Conservation (phyloP, 2,888 invertebrate species). For the Metopia argyrocephala region DNA sequence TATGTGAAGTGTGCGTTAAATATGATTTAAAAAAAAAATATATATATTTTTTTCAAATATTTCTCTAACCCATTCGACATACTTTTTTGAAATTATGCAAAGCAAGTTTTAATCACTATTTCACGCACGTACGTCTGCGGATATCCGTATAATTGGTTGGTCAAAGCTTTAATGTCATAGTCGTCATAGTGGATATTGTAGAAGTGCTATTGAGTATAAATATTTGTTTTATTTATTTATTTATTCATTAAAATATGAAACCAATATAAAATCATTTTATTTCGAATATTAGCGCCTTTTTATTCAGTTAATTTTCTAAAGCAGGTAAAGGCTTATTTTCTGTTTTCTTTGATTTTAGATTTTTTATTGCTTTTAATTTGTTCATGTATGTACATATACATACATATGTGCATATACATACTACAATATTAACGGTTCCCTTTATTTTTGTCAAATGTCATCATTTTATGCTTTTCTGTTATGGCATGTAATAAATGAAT, state of each 20-base stretch:
- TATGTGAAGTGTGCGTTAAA: neutral
- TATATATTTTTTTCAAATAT: neutral
- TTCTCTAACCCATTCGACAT: neutral
- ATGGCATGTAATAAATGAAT: too few species aligned
- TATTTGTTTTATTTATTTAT: slow-evolving; percentile 19
- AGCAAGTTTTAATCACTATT: slow-evolving; percentile 35
- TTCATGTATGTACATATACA: too few species aligned
- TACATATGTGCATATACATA: too few species aligned
- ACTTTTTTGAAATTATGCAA: neutral
- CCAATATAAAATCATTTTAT: slow-evolving; percentile 33
- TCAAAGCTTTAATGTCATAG: neutral
- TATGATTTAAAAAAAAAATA: neutral
- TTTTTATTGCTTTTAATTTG: neutral
- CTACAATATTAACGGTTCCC: neutral
- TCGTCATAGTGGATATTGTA: neutral
- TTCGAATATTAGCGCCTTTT: slow-evolving; percentile 55
- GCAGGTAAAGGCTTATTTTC: neutral
- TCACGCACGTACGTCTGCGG: slow-evolving; percentile 56
- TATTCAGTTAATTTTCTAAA: neutral
- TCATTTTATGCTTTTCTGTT: neutral
- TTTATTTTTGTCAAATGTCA: neutral
- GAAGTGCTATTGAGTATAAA: neutral
- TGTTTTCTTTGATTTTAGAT: too few species aligned
- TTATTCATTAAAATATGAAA: slow-evolving; percentile 19
- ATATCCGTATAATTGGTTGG: slow-evolving; percentile 48